A percentile compares a stretch with the other conserved stretches of the same genome.
Conservation (phyloP, 2,888 invertebrate species). For the Eristalinus aeneus region DNA sequence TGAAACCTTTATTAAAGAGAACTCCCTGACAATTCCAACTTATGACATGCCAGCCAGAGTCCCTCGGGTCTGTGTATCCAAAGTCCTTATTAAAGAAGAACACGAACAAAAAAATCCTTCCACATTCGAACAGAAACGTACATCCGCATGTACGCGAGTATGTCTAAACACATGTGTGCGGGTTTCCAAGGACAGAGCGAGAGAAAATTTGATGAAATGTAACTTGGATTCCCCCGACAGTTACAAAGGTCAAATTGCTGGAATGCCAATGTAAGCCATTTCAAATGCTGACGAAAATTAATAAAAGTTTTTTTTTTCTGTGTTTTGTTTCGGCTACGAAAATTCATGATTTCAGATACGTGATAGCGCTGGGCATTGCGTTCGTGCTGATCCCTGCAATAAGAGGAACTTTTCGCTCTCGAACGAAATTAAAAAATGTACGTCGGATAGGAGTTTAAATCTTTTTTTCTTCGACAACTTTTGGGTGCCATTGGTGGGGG, state of each 20-base stretch:
- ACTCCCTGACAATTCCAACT: conserved; percentile 15
- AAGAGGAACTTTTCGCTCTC: neutral
- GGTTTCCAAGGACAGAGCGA: neutral
- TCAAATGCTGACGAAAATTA: conserved; percentile 19
- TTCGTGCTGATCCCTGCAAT: neutral
- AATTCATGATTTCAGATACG: conserved; percentile 26
- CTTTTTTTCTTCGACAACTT: neutral
- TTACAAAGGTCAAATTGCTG: conserved; percentile 22
- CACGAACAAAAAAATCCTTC: neutral
- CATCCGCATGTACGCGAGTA: neutral
- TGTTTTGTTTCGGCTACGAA: neutral
- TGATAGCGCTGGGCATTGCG: neutral
- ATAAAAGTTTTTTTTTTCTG: conserved; percentile 2
- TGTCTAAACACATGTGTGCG: neutral
- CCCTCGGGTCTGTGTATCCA: neutral
- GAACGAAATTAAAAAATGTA: conserved; percentile 18
- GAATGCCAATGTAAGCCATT: conserved; percentile 23
- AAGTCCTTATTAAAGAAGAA: neutral
- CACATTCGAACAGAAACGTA: neutral
- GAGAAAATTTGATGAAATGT: conserved; percentile 19
- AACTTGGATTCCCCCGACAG: conserved; percentile 12
- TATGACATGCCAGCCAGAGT: neutral
- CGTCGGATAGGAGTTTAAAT: conserved; percentile 12
- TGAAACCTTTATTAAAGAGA: neutral
- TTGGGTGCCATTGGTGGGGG: neutral